Base-by-base conservation (phyloP, 1,140 invertebrate species). In the Venustaconcha ellipsiformis region DNA sequence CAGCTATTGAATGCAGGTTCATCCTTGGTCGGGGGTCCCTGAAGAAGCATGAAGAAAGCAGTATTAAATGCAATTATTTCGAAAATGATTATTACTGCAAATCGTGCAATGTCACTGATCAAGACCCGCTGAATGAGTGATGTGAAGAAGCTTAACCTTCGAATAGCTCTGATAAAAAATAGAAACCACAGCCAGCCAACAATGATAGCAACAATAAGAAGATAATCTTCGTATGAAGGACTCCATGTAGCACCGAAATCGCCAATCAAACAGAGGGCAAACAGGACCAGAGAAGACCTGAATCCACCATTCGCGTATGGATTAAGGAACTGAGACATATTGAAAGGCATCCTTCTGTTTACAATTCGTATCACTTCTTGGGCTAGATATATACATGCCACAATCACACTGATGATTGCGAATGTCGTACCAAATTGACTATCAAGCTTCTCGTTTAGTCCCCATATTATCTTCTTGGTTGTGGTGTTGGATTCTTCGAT, bases 11-110 rank as follows among this genome's bases (percentile, higher is more conserved):
- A 48, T 11, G 4, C 37, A 48, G 6, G 57, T 3, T 66, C 62
- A 12, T 66, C 64, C 15, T 37, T 56, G 58, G 12, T 23, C 14
- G 17, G 20, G 14, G 56, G 69, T 48, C 58, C 48, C 13, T 57
- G 57, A 0, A 71, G 58, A 3, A 55, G 26, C n/a, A 84, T 73
- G 65, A 83, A 78, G 74, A 86, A 82, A 26, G 77, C 80, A 14
- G 80, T 78, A 14, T 80, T 78, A 59, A 86, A 86, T 14, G 82
- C 76, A 58, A 84, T 15, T 8, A 84, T 60, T 66, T 82, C 79
- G 30, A 86, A 71, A 14, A 72, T 20, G 30, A 83, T 75, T 11
- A 83, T 76, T 1, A 81, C 64, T 14, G 67, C 68, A 64, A 84
- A 84, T 55, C 79, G 72, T 0, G 79, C 37, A 57, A 84, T 26